Conservation (phyloP, 2,797 vertebrate genomes). For the Falco peregrinus region DNA sequence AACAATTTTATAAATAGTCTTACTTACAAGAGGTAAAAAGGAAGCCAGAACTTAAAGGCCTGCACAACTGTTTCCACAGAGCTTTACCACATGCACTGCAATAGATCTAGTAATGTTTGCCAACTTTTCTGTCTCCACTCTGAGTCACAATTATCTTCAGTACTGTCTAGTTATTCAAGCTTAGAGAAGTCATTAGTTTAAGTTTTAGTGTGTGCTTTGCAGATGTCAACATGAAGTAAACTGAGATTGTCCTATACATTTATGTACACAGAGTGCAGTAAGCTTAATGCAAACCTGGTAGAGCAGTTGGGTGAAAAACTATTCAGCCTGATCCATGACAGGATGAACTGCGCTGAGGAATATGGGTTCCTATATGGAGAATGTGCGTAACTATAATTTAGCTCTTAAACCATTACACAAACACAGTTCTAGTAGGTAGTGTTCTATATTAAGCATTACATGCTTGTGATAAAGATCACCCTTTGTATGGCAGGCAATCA, state of each 20-base stretch:
- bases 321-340: background rate
- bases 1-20: constrained; percentile 19
- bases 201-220: constrained; percentile 57
- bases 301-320: background rate
- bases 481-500: background rate
- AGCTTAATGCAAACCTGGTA: background rate
- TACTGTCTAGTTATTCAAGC: constrained; percentile 46
- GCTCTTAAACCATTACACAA: background rate
- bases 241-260: background rate
- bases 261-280: background rate
- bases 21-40: background rate
- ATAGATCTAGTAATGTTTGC: background rate
- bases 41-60: background rate
- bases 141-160: constrained; percentile 52
- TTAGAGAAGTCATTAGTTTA: constrained; percentile 66
- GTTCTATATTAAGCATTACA: background rate
- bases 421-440: background rate
- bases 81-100: background rate
- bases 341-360: background rate
- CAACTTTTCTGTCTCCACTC: constrained; percentile 4
- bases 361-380: background rate
- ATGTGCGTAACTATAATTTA: background rate
- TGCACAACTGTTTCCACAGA: background rate
- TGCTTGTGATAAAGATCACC: background rate
- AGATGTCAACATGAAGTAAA: constrained; percentile 3